A percentile compares a stretch with the other conserved stretches of the same genome.
phyloP scores from a whole-genome alignment of 2,113 vertebrate species.

The Rhombomys opimus region DNA sequence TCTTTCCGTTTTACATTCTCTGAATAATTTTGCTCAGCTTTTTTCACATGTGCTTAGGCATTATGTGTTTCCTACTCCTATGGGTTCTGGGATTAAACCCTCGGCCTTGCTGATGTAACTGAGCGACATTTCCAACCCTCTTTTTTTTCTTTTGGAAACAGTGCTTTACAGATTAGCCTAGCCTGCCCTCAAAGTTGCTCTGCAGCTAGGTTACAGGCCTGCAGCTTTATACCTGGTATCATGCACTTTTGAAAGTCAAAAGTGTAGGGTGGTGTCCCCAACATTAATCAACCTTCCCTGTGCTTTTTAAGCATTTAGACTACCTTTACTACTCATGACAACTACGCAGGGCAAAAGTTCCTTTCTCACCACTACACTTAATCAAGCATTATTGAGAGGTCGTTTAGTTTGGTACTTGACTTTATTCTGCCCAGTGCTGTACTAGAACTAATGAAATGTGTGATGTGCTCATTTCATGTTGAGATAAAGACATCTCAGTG shows the following conservation, averaged over 20 bases:
- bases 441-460: background rate
- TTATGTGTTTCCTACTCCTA: background rate
- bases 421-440: background rate
- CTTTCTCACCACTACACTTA: background rate
- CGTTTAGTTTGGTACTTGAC: background rate
- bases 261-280: background rate
- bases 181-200: background rate
- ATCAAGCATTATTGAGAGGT: background rate
- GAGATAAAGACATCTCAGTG: background rate
- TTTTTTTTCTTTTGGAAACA: background rate
- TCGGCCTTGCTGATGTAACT: background rate
- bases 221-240: background rate
- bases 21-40: slow-evolving; percentile 12
- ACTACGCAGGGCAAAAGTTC: background rate
- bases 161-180: background rate
- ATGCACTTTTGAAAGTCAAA: background rate
- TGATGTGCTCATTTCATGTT: background rate
- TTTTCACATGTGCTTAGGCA: background rate
- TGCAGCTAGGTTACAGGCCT: background rate
- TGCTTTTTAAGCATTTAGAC: background rate
- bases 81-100: background rate
- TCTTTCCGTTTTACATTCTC: background rate
- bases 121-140: background rate
- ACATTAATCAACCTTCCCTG: background rate
- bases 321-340: background rate